A percentile compares a stretch with the other conserved stretches of the same genome.
phyloP scores from a whole-genome alignment of 2,888 invertebrate species.

The Synergus umbraculus region DNA sequence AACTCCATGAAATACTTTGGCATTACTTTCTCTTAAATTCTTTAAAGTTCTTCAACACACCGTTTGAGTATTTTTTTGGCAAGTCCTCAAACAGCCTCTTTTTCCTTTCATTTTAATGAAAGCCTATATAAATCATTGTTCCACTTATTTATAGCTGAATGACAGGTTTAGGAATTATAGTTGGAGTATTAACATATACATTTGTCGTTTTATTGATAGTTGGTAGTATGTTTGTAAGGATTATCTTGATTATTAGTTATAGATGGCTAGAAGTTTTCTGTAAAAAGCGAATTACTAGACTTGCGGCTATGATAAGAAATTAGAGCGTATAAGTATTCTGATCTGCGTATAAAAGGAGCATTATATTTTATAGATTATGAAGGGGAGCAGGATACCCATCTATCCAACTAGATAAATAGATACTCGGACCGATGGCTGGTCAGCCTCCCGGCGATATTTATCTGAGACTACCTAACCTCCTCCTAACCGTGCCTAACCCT shows the following conservation, averaged over 20 bases:
- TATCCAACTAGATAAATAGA: conserved; percentile 31
- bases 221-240: not conserved
- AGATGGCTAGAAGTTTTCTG: conserved; percentile 3
- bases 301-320: conserved; percentile 32
- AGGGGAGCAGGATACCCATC: not conserved
- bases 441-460: conserved; percentile 23
- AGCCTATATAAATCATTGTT: not conserved
- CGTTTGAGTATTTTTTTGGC: too few relatives aligned
- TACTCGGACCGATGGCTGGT: conserved; percentile 8
- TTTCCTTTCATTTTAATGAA: too few relatives aligned
- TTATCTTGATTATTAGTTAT: conserved; percentile 17
- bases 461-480: conserved; percentile 23
- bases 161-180: not conserved
- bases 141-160: not conserved
- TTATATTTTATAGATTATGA: conserved; percentile 33
- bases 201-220: conserved; percentile 5
- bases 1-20: too few relatives aligned
- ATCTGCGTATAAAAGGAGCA: conserved; percentile 28
- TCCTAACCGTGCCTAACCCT: conserved; percentile 20
- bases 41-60: not conserved
- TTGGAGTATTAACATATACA: not conserved
- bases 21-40: not conserved
- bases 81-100: too few relatives aligned
- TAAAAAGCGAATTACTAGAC: not conserved
- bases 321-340: conserved; percentile 8